Evolutionary conservation across 2,113 vertebrate genomes (phyloP).

Genomic region (Hyla sarda): DNA sequence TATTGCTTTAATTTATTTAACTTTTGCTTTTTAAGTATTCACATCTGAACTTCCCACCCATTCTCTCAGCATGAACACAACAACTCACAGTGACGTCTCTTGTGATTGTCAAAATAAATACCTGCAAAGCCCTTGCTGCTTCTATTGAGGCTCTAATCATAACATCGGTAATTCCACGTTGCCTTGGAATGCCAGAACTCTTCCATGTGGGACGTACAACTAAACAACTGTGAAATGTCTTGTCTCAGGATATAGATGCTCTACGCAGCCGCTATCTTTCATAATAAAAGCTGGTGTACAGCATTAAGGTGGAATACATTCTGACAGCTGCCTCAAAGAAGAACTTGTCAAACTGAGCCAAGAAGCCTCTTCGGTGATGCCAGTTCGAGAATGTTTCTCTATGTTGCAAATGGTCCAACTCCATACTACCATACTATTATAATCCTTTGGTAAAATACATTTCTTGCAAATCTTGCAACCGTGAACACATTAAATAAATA

Average conservation of each 20-base stretch:
- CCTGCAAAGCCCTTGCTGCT: slow-evolving; percentile 48
- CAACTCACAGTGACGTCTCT: slow-evolving; percentile 57
- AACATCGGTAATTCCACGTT: slow-evolving; percentile 42
- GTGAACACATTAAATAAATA: not conserved
- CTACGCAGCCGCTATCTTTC: slow-evolving; percentile 32
- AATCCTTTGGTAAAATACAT: not conserved
- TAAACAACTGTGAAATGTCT: slow-evolving; percentile 50
- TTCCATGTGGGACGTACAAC: slow-evolving; percentile 42
- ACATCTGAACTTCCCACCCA: slow-evolving; percentile 65
- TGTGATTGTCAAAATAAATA: slow-evolving; percentile 45
- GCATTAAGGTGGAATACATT: slow-evolving; percentile 12
- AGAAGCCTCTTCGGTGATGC: slow-evolving; percentile 2
- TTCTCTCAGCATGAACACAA: slow-evolving; percentile 63
- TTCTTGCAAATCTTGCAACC: not conserved
- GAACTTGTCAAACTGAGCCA: slow-evolving; percentile 14
- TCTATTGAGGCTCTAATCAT: slow-evolving; percentile 54
- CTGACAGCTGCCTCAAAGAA: slow-evolving; percentile 26
- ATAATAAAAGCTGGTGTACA: slow-evolving; percentile 35
- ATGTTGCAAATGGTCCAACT: not conserved
- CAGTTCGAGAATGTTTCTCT: not conserved
- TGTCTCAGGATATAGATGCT: slow-evolving; percentile 42
- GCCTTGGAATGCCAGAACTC: slow-evolving; percentile 39
- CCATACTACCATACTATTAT: not conserved
- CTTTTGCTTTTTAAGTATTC: slow-evolving; percentile 61
- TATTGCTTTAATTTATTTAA: slow-evolving; percentile 75